Evolutionary conservation across 2,797 vertebrate genomes (phyloP).

Genomic region (Muscicapa striata): DNA sequence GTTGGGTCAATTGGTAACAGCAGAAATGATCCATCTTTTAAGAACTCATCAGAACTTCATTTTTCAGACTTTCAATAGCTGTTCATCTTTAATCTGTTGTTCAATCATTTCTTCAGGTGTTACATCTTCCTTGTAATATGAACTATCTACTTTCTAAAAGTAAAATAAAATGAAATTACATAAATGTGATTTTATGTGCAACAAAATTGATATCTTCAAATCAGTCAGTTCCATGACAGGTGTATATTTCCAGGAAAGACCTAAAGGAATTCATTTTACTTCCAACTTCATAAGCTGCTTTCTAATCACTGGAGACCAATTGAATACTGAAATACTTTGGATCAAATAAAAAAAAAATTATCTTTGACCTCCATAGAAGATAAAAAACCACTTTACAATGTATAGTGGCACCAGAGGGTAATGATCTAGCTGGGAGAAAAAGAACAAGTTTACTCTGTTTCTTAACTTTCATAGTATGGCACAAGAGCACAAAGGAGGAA

Average conservation of each 20-base stretch:
- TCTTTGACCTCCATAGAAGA: not conserved
- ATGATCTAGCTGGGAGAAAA: not conserved
- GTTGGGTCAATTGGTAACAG: not conserved
- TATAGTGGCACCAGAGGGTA: not conserved
- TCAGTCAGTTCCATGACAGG: not conserved
- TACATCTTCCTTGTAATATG: not conserved
- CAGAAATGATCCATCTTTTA: not conserved
- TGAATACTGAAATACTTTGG: not conserved
- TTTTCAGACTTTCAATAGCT: not conserved
- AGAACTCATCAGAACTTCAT: not conserved
- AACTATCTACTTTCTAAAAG: not conserved
- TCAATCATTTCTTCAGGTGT: not conserved
- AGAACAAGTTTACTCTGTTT: not conserved
- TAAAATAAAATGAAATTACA: not conserved
- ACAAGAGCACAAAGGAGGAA: not conserved
- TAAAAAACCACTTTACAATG: not conserved
- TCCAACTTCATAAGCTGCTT: not conserved
- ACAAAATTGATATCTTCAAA: not conserved
- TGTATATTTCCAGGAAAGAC: not conserved
- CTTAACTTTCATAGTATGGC: not conserved
- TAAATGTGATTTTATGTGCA: not conserved
- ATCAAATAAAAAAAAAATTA: not conserved
- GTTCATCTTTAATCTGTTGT: not conserved
- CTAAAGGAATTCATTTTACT: not conserved
- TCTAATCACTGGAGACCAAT: not conserved